Percentiles rank a stretch among this genome's conserved stretches.
phyloP scores from a whole-genome alignment of 2,888 invertebrate genomes.

The Xanthia togata region DNA sequence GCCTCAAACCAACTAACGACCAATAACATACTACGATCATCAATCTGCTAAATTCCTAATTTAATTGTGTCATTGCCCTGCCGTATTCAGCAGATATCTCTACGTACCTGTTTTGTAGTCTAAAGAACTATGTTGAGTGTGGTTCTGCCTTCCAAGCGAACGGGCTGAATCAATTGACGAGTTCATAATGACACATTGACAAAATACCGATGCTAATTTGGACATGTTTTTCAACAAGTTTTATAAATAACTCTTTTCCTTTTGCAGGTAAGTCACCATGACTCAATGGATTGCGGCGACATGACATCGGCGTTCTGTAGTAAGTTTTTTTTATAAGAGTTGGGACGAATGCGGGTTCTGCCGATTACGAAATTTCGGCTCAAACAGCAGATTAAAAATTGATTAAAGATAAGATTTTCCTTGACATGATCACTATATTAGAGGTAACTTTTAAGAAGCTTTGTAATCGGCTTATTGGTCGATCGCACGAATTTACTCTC shows the following conservation, averaged over 20 bases:
- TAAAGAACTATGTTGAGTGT: conserved; percentile 12
- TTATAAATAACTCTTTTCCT: conserved; percentile 61
- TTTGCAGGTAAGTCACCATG: conserved; percentile 73
- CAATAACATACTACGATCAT: not conserved
- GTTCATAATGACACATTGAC: conserved; percentile 49
- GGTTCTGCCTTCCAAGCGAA: not conserved
- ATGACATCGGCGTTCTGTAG: conserved; percentile 44
- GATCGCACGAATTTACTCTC: too few relatives aligned
- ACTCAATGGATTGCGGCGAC: conserved; percentile 52
- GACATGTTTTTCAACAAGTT: conserved; percentile 52
- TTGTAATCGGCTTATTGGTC: too few relatives aligned
- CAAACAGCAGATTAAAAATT: too few relatives aligned
- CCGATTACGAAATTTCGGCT: not conserved
- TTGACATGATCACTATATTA: too few relatives aligned
- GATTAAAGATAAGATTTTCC: too few relatives aligned
- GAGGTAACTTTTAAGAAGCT: too few relatives aligned
- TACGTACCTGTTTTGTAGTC: conserved; percentile 47
- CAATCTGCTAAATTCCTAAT: conserved; percentile 26
- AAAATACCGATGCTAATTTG: conserved; percentile 47
- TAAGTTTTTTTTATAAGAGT: conserved; percentile 32
- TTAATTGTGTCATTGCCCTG: conserved; percentile 40
- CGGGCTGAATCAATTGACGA: conserved; percentile 25
- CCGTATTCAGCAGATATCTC: conserved; percentile 18
- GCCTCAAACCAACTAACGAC: not conserved
- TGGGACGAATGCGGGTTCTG: not conserved